Base-by-base conservation (phyloP, 1,140 invertebrate species). In the Rhyzopertha dominica region DNA sequence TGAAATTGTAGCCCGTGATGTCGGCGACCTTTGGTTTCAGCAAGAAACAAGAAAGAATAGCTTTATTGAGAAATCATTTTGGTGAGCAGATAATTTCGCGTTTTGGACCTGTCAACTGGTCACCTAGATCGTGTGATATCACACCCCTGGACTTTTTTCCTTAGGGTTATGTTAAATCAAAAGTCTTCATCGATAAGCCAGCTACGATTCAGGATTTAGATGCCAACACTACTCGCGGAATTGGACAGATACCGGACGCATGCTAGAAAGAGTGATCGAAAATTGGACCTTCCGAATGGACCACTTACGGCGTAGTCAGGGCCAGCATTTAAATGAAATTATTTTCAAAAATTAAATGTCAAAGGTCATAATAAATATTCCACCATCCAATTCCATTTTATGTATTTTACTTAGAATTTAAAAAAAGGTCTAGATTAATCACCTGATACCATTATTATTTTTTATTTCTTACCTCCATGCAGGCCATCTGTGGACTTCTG, bases 261-360 rank as follows among this genome's bases (percentile, higher is more conserved):
- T 40, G 10, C 29, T 43, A 36, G 26, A 37, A 20, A 43, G 28
- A 35, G 31, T 36, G 14, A 35, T 43, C 29, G 40, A 35, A 25
- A 43, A 35, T 37, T 35, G 19, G 9, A 43, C 17, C 40, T 36
- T 17, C 26, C 40, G 19, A 36, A 36, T 43, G 40, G n/a, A 43
- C 29, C 29, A 43, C n/a, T n/a, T n/a, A n/a, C n/a, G n/a, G n/a
- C n/a, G n/a, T n/a, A n/a, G n/a, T n/a, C n/a, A n/a, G n/a, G 26
- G 26, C 20, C 31, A 43, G 29, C 40, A 43, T 43, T 43, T 43
- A 35, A 43, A 39, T 43, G 29, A 43, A 43, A 39, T 5, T 40
- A 40, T 35, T 35, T 40, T 40, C 23, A 40, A 40, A 40, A 40
- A 40, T 29, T 30, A 40, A 40, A 43, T 43, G 22, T 43, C 40